phyloP scores from a whole-genome alignment of 2,888 invertebrate genomes.

The Lymantria monacha region DNA sequence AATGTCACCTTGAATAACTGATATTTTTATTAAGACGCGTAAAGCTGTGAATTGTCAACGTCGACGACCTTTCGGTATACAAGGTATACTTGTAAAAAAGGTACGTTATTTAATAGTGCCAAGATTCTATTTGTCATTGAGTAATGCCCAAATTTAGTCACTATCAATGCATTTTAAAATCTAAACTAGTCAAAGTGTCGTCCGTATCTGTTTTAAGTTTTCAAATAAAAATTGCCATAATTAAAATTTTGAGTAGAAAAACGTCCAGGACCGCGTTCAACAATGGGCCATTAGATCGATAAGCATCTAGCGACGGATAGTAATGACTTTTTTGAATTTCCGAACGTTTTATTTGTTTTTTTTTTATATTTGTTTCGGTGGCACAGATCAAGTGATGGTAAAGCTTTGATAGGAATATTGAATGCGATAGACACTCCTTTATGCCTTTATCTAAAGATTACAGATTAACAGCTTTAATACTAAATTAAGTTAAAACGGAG shows the following conservation, averaged over 20 bases:
- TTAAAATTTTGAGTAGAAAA: constrained; percentile 65
- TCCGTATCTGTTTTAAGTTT: constrained; percentile 44
- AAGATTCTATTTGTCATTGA: constrained; percentile 19
- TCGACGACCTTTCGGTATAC: not conserved
- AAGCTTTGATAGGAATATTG: not conserved
- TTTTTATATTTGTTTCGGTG: constrained; percentile 6
- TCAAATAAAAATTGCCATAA: constrained; percentile 75
- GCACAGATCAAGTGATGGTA: constrained; percentile 3
- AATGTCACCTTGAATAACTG: not conserved
- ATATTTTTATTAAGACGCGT: not conserved
- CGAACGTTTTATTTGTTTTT: constrained; percentile 25
- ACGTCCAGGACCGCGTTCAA: constrained; percentile 47
- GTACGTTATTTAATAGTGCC: not conserved
- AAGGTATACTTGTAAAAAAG: not conserved
- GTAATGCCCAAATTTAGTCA: constrained; percentile 21
- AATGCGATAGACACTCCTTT: not conserved
- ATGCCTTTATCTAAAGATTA: too few relatives aligned
- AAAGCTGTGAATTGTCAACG: not conserved
- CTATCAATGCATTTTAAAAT: constrained; percentile 29
- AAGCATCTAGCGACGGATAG: constrained; percentile 61
- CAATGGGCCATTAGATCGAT: constrained; percentile 80
- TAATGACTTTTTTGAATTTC: constrained; percentile 37
- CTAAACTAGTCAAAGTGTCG: constrained; percentile 25
- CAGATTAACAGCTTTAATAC: too few relatives aligned
- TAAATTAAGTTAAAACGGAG: too few relatives aligned